Percentiles rank a stretch among this genome's conserved stretches.
Evolutionary conservation across 2,888 invertebrate species (phyloP).

Genomic region (Cephus spinipes): DNA sequence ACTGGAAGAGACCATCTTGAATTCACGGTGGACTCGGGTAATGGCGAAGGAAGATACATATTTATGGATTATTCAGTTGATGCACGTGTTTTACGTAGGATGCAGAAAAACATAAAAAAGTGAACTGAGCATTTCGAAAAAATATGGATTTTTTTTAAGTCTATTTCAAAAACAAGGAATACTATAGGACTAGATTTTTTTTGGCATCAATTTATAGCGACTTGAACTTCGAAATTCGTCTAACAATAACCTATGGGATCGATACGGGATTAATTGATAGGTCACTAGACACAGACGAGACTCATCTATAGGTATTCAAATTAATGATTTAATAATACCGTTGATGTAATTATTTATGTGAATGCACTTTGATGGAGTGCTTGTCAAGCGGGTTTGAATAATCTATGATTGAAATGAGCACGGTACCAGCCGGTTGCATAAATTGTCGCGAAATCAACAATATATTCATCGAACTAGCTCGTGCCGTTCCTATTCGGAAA

Average conservation of each 20-base stretch:
- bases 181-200: background rate
- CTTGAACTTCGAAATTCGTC: background rate
- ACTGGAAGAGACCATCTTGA: background rate
- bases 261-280: background rate
- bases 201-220: background rate
- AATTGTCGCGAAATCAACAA: slow-evolving; percentile 58
- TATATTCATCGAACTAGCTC: slow-evolving; percentile 49
- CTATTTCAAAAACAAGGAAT: background rate
- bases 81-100: too few relatives aligned
- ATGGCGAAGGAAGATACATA: too few relatives aligned
- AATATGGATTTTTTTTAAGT: background rate
- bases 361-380: slow-evolving; percentile 55
- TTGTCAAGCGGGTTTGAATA: slow-evolving; percentile 53
- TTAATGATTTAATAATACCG: slow-evolving; percentile 53
- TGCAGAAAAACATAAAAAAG: background rate
- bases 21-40: background rate
- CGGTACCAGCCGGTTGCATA: slow-evolving; percentile 40
- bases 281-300: background rate
- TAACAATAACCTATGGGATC: background rate
- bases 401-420: slow-evolving; percentile 55
- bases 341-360: slow-evolving; percentile 58
- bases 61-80: too few relatives aligned
- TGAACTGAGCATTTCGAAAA: background rate
- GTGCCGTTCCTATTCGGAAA: slow-evolving; percentile 37
- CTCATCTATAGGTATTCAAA: slow-evolving; percentile 24